phyloP scores from a whole-genome alignment of 2,888 invertebrate genomes.

The Macrosiphum euphorbiae region DNA sequence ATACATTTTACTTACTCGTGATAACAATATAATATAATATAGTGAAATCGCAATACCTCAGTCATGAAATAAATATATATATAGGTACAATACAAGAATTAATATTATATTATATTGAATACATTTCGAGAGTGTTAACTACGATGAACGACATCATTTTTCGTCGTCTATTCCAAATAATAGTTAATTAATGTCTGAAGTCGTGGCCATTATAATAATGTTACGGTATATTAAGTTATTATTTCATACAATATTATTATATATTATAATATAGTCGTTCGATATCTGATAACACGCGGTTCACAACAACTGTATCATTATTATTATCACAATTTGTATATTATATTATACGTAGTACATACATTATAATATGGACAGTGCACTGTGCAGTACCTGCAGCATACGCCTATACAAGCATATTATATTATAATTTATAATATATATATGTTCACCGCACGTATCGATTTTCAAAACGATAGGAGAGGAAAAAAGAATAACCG shows the following conservation, averaged over 20 bases:
- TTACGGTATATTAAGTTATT: background rate
- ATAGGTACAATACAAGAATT: background rate
- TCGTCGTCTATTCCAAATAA: background rate
- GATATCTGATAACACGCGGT: constrained; percentile 1
- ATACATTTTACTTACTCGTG: background rate
- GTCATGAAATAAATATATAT: too few species aligned
- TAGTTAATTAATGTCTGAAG: background rate
- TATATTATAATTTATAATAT: too few species aligned
- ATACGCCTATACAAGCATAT: background rate
- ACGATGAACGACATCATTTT: background rate
- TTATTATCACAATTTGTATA: background rate
- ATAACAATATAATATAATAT: background rate
- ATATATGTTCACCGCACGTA: background rate
- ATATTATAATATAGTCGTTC: background rate
- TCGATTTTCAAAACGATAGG: background rate
- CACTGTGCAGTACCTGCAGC: background rate
- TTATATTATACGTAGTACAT: background rate
- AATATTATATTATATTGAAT: background rate
- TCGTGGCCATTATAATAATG: background rate
- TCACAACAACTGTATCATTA: background rate
- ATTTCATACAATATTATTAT: background rate
- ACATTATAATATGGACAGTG: background rate
- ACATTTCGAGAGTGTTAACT: background rate
- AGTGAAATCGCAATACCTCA: background rate
- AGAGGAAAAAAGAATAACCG: background rate